Evolutionary conservation across 2,888 invertebrate species (phyloP).

Genomic region (Orthonychiurus folsomi): DNA sequence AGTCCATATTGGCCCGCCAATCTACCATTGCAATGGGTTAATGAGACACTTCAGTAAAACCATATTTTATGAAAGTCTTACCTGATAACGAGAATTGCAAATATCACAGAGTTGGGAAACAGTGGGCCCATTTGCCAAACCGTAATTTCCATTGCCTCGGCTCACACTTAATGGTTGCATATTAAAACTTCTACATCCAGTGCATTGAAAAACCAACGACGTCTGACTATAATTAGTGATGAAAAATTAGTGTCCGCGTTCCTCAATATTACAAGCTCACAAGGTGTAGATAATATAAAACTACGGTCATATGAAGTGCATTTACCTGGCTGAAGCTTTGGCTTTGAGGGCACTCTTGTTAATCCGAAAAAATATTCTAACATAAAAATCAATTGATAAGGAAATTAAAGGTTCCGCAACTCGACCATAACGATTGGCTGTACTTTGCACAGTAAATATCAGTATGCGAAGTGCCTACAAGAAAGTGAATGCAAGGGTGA

Average conservation of each 20-base stretch:
- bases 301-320: too few species aligned
- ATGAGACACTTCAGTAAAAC: conserved; percentile 19
- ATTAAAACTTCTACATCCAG: conserved; percentile 72
- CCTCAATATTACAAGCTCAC: too few species aligned
- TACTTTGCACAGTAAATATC: conserved; percentile 77
- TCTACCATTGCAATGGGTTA: conserved; percentile 46
- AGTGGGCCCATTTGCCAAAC: conserved; percentile 60
- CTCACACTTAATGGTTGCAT: conserved; percentile 64
- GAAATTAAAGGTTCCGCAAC: conserved; percentile 86
- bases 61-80: conserved; percentile 46
- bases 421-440: conserved; percentile 85
- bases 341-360: conserved; percentile 70
- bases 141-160: conserved; percentile 54
- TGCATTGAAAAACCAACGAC: conserved; percentile 79
- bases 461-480: conserved; percentile 80
- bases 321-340: conserved; percentile 71
- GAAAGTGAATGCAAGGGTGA: too few species aligned
- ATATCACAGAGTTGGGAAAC: conserved; percentile 60
- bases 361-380: conserved; percentile 82
- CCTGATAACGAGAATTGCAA: conserved; percentile 66
- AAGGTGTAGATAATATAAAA: too few species aligned
- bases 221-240: conserved; percentile 61
- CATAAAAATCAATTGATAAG: conserved; percentile 91
- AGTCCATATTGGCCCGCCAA: conserved; percentile 93
- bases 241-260: too few species aligned